A percentile compares a stretch with the other conserved stretches of the same genome.
These are phyloP conservation scores for Ammodytes dubius DNA, from an alignment of 2,113 vertebrate species.

Conservation along the genomic window DNA sequence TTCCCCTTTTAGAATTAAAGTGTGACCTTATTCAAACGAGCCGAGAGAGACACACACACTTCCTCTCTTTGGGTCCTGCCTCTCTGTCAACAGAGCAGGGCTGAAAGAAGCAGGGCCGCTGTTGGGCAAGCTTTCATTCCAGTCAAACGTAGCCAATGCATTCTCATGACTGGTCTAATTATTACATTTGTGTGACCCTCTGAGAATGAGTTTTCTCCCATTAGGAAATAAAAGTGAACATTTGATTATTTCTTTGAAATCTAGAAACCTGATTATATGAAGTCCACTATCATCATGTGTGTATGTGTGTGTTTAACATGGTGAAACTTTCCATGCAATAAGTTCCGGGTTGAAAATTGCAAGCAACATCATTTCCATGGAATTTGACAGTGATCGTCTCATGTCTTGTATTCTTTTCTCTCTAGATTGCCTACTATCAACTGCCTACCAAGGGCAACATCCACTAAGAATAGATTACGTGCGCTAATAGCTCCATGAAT, in stretches of 20 bases:
- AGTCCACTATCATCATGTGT: not conserved
- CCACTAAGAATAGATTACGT: too few relatives aligned
- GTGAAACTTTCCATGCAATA: too few relatives aligned
- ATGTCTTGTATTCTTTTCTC: too few relatives aligned
- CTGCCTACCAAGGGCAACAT: too few relatives aligned
- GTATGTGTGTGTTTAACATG: too few relatives aligned
- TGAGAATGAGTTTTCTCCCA: constrained; percentile 11
- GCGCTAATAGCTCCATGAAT: too few relatives aligned
- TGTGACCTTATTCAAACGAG: constrained; percentile 58
- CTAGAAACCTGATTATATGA: not conserved
- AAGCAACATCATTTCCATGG: too few relatives aligned
- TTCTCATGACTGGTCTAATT: constrained; percentile 24
- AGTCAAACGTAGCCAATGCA: not conserved
- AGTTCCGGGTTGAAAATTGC: too few relatives aligned
- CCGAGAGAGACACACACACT: constrained; percentile 33
- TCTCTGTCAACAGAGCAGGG: not conserved
- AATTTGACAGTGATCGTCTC: too few relatives aligned
- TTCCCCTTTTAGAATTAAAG: constrained; percentile 68
- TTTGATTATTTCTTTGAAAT: not conserved
- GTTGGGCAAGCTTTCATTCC: constrained; percentile 10
- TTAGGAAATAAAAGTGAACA: constrained; percentile 7
- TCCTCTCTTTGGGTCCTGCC: constrained; percentile 48
- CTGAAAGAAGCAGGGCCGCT: not conserved
- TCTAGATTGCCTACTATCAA: too few relatives aligned
- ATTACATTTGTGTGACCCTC: constrained; percentile 16